Base-by-base conservation (phyloP, 2,888 invertebrate species). In the Eupithecia inturbata region DNA sequence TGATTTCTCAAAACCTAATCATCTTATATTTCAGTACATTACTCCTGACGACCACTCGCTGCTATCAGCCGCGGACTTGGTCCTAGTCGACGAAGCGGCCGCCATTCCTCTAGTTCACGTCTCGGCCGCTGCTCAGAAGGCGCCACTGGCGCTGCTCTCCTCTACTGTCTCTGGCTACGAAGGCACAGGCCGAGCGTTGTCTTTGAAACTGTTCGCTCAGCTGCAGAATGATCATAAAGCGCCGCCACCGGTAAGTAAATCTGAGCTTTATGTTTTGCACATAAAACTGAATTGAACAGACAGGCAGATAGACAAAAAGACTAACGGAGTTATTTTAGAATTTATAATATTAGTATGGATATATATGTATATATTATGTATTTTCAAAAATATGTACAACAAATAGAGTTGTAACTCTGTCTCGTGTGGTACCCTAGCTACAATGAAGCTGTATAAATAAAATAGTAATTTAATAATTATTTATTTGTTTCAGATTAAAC, bases 151-250 rank as follows among this genome's bases (percentile, higher is more conserved):
- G 16, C 98, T 99, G 87, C 96, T 99, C 87, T 97, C 99, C 0
- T 99, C 99, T 0, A 99, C 99, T 0, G 98, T 99, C 62, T 98
- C 99, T 84, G 99, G 99, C 0, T 99, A 99, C 88, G 99, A 99
- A 93, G 99, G 99, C 71, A 99, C 99, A 0, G 99, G 99, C 0
- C 95, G 99, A 14, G 99, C 99, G 0, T 94, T 99, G 31, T 99
- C 99, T 0, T 93, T 99, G 71, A 99, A 99, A 91, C 95, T 99
- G 28, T 96, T 99, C 71, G 97, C 98, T 69, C 98, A 99, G 87
- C 94, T 99, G 71, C 96, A 96, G 82, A 95, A 94, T 12, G 94
- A 95, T 60, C 95, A 95, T 73, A 95, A 95, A 77, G 96, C 96
- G 0, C 95, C 95, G 0, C 95, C 95, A 4, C 95, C 95, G 83